Base-by-base conservation (phyloP, 2,113 vertebrate species). In the Callipepla californica region DNA sequence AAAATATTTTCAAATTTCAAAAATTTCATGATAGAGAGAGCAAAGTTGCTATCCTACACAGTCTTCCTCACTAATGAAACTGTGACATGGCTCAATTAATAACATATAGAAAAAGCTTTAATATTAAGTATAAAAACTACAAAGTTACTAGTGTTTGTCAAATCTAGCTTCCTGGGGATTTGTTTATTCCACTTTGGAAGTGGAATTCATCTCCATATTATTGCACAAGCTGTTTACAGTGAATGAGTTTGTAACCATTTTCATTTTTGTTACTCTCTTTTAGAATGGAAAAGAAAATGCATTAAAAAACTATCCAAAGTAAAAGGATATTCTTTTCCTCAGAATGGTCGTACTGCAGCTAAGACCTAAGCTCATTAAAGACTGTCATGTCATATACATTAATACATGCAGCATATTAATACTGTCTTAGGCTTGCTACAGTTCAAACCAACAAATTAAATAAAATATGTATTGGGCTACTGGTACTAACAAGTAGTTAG, bases 201-300 rank as follows among this genome's bases (percentile, higher is more conserved):
- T 42, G 90, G 85, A 93, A 82, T 90, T 90, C 50, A 89, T 92
- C 70, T 92, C 85, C 75, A 77, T 75, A 72, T 82, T 91, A 93
- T 94, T 95, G 87, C 30, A 82, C 85, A 75, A 87, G 70, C 53
- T 85, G 80, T 95, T 94, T 91, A 73, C 92, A 92, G 86, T 42
- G 50, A 93, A 85, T 26, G 30, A 69, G 44, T 93, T 63, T 73
- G 42, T 59, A 90, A 79, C 7, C 48, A 65, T 77, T 93, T 85
- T 51, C n/a, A 77, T 57, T 94, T 94, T 83, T 28, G 11, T 63
- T 86, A 68, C 66, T 90, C 48, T 16, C 61, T 91, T 92, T 55
- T 58, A 69, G 50, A 90, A 87, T 12, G 12, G n/a, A 79, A 90
- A 92, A 80, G 25, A 61, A 89, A 79, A 58, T 3, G 7, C 8